phyloP scores from a whole-genome alignment of 1,140 invertebrate species.

The Drosophila murphyi region DNA sequence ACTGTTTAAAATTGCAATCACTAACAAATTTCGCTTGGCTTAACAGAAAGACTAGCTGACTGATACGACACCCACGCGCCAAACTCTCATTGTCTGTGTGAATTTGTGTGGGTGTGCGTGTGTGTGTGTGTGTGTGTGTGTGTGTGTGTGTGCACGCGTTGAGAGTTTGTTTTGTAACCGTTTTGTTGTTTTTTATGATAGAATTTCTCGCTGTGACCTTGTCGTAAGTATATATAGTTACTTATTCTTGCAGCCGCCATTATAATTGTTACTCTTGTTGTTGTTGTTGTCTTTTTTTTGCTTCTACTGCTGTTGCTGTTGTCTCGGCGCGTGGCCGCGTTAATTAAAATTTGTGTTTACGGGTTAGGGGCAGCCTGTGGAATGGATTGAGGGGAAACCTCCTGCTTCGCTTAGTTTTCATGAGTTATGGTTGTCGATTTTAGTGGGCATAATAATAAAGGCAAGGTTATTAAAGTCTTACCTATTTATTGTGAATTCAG shows the following conservation, averaged over 20 bases:
- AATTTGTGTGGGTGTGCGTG: constrained; percentile 1
- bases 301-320: constrained; percentile 4
- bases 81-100: not conserved
- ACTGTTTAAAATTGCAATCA: not conserved
- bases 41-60: constrained; percentile 20
- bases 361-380: constrained; percentile 8
- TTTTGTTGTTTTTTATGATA: constrained; percentile 62
- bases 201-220: constrained; percentile 56
- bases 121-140: constrained; percentile 4
- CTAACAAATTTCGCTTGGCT: not conserved
- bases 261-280: not conserved
- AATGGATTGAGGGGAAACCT: constrained; percentile 19
- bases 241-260: constrained; percentile 28
- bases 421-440: not conserved
- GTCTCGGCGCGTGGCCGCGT: constrained; percentile 42
- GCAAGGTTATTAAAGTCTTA: not conserved
- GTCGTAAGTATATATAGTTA: constrained; percentile 33
- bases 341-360: constrained; percentile 56
- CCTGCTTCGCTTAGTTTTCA: not conserved
- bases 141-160: constrained; percentile 11
- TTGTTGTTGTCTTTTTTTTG: not conserved
- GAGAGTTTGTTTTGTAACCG: constrained; percentile 53
- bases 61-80: constrained; percentile 41
- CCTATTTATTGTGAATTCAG: not conserved
- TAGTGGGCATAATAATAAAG: not conserved